Base-by-base conservation (phyloP, 2,113 vertebrate genomes). In the Xiphophorus maculatus region DNA sequence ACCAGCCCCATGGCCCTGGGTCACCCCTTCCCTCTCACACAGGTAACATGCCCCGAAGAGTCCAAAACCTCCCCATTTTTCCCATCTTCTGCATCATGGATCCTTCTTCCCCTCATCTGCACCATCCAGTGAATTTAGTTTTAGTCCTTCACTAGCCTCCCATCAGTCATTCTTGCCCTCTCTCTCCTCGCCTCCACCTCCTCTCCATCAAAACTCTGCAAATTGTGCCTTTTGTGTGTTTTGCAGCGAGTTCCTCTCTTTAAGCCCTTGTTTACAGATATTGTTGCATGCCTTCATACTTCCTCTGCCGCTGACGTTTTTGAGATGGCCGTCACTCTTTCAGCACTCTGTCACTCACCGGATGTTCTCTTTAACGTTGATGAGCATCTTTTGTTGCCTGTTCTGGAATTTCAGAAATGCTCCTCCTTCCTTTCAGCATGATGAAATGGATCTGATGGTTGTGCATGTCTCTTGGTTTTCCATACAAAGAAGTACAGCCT, bases 21-120 rank as follows among this genome's bases (percentile, higher is more conserved):
- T 87, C 91, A 85, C 87, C 96, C 96, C 94, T 96, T 96, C 93
- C 96, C 97, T 92, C 95, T 96, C 93, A 96, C 95, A 90, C 98
- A 99, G 98, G 98, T 99, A 99, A 98, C 85, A 1, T 79, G 74
- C 75, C 71, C 79, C 35, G 73, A 42, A 42, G 22, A 81, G 61
- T 30, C 72, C 27, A 2, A 66, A 58, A 15, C 66, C 40, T 17
- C 62, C 68, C 73, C 62, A 42, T n/a, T n/a, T 27, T 66, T 44
- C n/a, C 35, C 67, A 19, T 30, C 58, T 37, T 64, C 63, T 69
- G 60, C 35, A 30, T 28, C 28, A 37, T 76, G 75, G 79, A 74
- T 83, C 73, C 58, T 73, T 40, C 17, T 37, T 74, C 64, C 30
- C n/a, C 58, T 64, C 62, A 30, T 80, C 65, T 69, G 12, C 22